Conservation (phyloP, 2,888 invertebrate genomes). For the Stegophylla sp. region DNA sequence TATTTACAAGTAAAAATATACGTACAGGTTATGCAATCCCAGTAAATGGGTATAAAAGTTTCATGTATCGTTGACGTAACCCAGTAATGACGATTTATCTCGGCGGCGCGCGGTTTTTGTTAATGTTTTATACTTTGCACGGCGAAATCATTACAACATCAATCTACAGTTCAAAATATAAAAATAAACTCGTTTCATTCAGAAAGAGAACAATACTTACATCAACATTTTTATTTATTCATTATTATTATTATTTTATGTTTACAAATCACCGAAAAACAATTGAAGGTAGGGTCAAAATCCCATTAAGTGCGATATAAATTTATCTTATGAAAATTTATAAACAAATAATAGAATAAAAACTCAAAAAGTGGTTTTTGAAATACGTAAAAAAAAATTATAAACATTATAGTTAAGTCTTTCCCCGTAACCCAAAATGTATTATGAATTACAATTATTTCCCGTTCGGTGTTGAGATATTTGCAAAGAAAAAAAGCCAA, state of each 20-base stretch:
- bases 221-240: too few species aligned
- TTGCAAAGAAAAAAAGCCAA: conserved; percentile 21
- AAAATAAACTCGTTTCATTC: neutral
- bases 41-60: neutral
- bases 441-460: neutral
- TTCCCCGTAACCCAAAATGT: neutral
- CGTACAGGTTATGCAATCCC: neutral
- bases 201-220: too few species aligned
- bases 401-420: neutral
- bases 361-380: too few species aligned
- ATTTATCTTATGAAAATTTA: too few species aligned
- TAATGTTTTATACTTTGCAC: neutral
- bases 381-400: too few species aligned
- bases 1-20: neutral
- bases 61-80: conserved; percentile 16
- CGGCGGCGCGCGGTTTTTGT: neutral
- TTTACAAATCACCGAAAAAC: too few species aligned
- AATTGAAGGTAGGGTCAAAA: too few species aligned
- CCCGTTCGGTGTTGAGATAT: neutral
- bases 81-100: conserved; percentile 22
- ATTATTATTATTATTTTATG: too few species aligned
- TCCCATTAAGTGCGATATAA: too few species aligned
- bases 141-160: neutral
- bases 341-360: too few species aligned
- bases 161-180: neutral